These are phyloP conservation scores for Notocelia uddmanniana DNA, from an alignment of 2,888 invertebrate genomes.

Conservation along the genomic window DNA sequence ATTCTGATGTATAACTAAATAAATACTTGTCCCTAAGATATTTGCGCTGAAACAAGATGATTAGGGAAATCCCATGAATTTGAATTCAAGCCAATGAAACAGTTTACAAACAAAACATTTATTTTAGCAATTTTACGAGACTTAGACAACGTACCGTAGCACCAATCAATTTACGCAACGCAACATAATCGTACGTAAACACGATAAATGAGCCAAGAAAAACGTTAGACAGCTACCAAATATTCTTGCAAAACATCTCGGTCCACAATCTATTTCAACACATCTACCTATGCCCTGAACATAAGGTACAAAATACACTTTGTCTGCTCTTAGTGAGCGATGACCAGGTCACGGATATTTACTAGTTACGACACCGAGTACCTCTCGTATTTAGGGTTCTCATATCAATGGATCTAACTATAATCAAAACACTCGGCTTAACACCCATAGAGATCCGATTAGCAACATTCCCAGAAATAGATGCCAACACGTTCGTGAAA, in stretches of 20 bases:
- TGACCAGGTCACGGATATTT: conserved; percentile 45
- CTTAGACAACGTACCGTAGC: conserved; percentile 54
- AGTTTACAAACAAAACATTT: conserved; percentile 48
- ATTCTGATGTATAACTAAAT: no score
- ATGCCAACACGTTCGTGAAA: conserved; percentile 48
- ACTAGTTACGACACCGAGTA: conserved; percentile 36
- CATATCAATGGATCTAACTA: conserved; percentile 32
- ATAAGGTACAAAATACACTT: conserved; percentile 31
- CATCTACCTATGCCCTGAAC: not conserved
- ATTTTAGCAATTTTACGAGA: conserved; percentile 49
- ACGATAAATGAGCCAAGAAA: conserved; percentile 59
- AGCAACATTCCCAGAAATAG: conserved; percentile 50
- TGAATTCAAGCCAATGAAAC: conserved; percentile 22
- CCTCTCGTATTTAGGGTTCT: conserved; percentile 13
- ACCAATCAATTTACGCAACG: conserved; percentile 57
- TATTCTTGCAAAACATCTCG: conserved; percentile 44
- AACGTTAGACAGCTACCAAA: conserved; percentile 56
- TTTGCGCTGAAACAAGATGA: not conserved
- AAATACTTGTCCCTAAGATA: not conserved
- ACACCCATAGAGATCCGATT: conserved; percentile 43
- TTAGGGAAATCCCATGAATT: conserved; percentile 24
- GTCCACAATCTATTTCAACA: conserved; percentile 1
- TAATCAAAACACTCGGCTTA: conserved; percentile 26
- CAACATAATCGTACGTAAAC: conserved; percentile 56
- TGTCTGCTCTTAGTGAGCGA: conserved; percentile 18